Evolutionary conservation across 2,797 vertebrate species (phyloP).

Genomic region (Streptopelia turtur): DNA sequence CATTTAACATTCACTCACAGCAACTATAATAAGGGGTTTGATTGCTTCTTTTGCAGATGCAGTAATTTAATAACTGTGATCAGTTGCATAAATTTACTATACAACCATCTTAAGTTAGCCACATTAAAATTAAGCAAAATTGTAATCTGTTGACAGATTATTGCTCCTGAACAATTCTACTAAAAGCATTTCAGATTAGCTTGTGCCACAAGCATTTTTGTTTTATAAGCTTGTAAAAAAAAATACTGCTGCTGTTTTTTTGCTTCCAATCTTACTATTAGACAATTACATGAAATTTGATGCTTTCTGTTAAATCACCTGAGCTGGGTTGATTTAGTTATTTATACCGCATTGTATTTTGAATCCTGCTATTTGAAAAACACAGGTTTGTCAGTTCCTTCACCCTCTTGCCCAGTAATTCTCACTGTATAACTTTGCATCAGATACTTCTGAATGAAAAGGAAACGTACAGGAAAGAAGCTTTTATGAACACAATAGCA

Average conservation of each 20-base stretch:
- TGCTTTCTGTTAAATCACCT: slow-evolving; percentile 57
- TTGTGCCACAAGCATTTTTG: slow-evolving; percentile 77
- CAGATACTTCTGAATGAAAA: slow-evolving; percentile 35
- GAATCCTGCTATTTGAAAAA: slow-evolving; percentile 23
- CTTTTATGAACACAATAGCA: slow-evolving; percentile 34
- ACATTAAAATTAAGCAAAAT: slow-evolving; percentile 89
- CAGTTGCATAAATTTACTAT: slow-evolving; percentile 91
- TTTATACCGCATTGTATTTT: neutral
- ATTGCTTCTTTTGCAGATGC: slow-evolving; percentile 90
- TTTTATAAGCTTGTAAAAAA: slow-evolving; percentile 79
- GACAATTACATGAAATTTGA: slow-evolving; percentile 48
- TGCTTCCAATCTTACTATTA: slow-evolving; percentile 45
- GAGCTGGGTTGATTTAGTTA: slow-evolving; percentile 28
- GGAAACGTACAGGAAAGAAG: neutral
- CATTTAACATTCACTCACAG: slow-evolving; percentile 89
- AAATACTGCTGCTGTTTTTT: slow-evolving; percentile 58
- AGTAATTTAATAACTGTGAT: slow-evolving; percentile 91
- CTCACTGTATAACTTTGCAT: slow-evolving; percentile 23
- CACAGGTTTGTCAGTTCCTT: neutral
- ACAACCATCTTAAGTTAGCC: slow-evolving; percentile 88
- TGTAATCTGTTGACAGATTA: slow-evolving; percentile 88
- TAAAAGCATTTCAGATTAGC: slow-evolving; percentile 83
- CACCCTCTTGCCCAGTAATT: slow-evolving; percentile 20
- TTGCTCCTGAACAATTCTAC: slow-evolving; percentile 82
- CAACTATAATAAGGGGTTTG: slow-evolving; percentile 90